Base-by-base conservation (phyloP, 2,113 vertebrate genomes). In the Sapajus apella region DNA sequence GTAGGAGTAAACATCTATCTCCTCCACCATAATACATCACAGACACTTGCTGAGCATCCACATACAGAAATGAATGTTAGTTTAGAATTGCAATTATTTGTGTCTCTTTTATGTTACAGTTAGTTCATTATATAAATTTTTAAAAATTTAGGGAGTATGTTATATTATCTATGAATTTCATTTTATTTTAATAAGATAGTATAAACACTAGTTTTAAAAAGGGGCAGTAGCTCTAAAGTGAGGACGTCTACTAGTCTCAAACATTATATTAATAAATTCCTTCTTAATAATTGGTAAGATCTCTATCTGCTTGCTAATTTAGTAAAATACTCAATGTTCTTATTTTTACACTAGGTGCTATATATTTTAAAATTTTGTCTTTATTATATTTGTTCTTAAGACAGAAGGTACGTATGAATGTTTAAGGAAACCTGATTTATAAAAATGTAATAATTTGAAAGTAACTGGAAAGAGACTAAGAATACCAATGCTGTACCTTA, bases 371-470 rank as follows among this genome's bases (percentile, higher is more conserved):
- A 1, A n/a, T 70, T 72, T 58, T 91, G 2, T 68, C 3, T 84
- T 94, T 52, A 72, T 37, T 56, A 37, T 40, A 7, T 13, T 90
- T 61, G 16, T 56, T 90, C 6, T 87, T 87, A 86, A 91, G 8
- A 45, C 1, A 75, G 21, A 75, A 81, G 21, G 8, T 61, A 73
- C 70, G 8, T 45, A 58, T 30, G 92, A 89, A 72, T 50, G 12
- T 47, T 25, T 86, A 77, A 86, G 47, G 7, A 85, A 90, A 70
- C 6, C n/a, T 64, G 45, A 68, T 30, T 92, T 64, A 89, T 40
- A 93, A 92, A 95, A 81, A 70, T 17, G 27, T 64, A 43, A 21
- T 92, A 1, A 82, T 94, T 94, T 90, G 40, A 92, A 92, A 95
- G 40, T 66, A 75, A 88, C 37, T 66, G 43, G 27, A 32, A 77